phyloP scores from a whole-genome alignment of 2,888 invertebrate genomes.

The Lypha dubia region DNA sequence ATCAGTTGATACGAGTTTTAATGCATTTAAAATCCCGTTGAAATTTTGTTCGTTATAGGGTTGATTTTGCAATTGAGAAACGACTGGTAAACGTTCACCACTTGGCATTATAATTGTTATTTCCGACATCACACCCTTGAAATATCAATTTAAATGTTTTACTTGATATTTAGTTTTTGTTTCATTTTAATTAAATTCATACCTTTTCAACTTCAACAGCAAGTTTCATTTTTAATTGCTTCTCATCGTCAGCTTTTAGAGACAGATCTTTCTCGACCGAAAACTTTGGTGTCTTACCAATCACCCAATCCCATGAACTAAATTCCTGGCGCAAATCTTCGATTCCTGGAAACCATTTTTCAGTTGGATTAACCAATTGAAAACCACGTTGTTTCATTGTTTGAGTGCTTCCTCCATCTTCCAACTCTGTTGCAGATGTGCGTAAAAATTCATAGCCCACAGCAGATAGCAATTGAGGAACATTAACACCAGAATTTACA shows the following conservation, averaged over 20 bases:
- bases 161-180: neutral
- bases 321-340: slow-evolving; percentile 88
- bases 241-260: slow-evolving; percentile 84
- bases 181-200: neutral
- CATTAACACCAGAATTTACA: slow-evolving; percentile 88
- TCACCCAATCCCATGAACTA: slow-evolving; percentile 93
- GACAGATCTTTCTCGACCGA: slow-evolving; percentile 85
- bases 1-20: slow-evolving; percentile 83
- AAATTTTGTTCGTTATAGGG: slow-evolving; percentile 82
- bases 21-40: slow-evolving; percentile 80
- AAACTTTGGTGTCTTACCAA: slow-evolving; percentile 94
- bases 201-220: slow-evolving; percentile 84
- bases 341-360: slow-evolving; percentile 94
- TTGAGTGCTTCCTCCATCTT: slow-evolving; percentile 89
- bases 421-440: slow-evolving; percentile 87
- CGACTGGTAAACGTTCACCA: slow-evolving; percentile 82
- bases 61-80: slow-evolving; percentile 80
- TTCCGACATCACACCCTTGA: slow-evolving; percentile 81
- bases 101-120: slow-evolving; percentile 80
- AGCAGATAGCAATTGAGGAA: slow-evolving; percentile 89
- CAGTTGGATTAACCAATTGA: slow-evolving; percentile 92
- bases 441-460: slow-evolving; percentile 93
- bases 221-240: slow-evolving; percentile 85
- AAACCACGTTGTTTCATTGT: slow-evolving; percentile 92
- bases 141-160: slow-evolving; percentile 4